These are phyloP conservation scores for Noctilio leporinus DNA, from an alignment of 2,113 vertebrate genomes.

Conservation along the genomic window DNA sequence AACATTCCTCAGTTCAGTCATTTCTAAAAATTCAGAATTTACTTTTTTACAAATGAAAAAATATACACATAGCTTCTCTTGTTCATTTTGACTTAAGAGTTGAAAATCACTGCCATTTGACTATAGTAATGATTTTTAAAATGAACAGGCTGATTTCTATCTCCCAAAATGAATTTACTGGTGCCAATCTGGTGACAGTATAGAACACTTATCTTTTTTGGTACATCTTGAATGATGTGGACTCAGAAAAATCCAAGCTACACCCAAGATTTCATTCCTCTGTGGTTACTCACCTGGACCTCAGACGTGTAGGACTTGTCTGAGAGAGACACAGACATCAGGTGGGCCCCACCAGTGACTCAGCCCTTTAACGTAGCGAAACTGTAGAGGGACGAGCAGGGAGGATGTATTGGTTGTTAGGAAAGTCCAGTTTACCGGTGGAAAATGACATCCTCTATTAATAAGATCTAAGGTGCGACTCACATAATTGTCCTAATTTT, in stretches of 20 bases:
- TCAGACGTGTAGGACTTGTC: constrained; percentile 17
- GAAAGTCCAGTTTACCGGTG: constrained; percentile 29
- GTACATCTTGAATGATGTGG: not conserved
- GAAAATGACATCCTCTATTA: constrained; percentile 60
- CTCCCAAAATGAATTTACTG: not conserved
- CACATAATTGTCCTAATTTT: constrained; percentile 77
- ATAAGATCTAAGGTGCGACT: constrained; percentile 70
- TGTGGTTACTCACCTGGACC: constrained; percentile 28
- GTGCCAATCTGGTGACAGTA: not conserved
- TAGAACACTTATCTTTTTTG: not conserved
- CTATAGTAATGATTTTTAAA: not conserved
- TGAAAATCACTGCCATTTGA: not conserved
- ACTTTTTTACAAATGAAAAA: not conserved
- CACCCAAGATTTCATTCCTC: constrained; percentile 30
- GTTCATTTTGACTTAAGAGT: not conserved
- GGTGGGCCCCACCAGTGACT: constrained; percentile 36
- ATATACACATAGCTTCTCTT: not conserved
- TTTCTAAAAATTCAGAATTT: not conserved
- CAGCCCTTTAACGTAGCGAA: constrained; percentile 49
- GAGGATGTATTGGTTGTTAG: constrained; percentile 30
- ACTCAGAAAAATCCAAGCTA: constrained; percentile 21
- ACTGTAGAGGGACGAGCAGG: not conserved
- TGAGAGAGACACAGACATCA: not conserved
- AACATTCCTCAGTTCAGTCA: not conserved
- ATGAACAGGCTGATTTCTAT: not conserved